Evolutionary conservation across 1,140 invertebrate genomes (phyloP).

Genomic region (Patella vulgata): DNA sequence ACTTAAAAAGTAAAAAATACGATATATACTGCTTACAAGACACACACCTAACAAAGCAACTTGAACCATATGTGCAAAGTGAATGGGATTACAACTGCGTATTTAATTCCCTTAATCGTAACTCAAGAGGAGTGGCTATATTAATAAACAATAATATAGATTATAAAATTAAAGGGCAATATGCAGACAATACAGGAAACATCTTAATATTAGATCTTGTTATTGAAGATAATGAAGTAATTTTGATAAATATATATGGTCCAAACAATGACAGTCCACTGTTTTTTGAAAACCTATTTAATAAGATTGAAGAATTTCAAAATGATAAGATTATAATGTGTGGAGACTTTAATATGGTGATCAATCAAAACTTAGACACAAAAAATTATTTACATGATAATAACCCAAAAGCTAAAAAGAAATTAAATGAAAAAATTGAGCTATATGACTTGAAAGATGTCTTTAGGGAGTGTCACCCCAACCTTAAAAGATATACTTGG

Average conservation of each 20-base stretch:
- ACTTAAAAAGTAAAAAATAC: background rate
- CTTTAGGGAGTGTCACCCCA: conserved; percentile 4
- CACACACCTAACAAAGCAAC: conserved; percentile 2
- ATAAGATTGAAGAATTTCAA: too few relatives aligned
- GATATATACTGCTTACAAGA: conserved; percentile 6
- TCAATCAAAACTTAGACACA: conserved; percentile 8
- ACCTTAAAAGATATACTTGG: too few relatives aligned
- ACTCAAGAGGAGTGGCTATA: too few relatives aligned
- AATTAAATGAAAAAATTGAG: too few relatives aligned
- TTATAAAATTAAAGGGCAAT: conserved; percentile 8
- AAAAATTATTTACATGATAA: conserved; percentile 15
- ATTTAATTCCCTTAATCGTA: conserved; percentile 18
- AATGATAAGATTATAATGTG: too few relatives aligned
- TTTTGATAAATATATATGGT: conserved; percentile 15
- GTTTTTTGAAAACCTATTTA: too few relatives aligned
- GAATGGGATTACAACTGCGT: conserved; percentile 20
- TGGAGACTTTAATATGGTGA: conserved; percentile 18
- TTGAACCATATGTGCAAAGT: too few relatives aligned
- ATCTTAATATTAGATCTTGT: conserved; percentile 13
- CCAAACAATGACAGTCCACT: conserved; percentile 18
- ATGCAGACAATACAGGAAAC: conserved; percentile 7
- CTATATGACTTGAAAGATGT: too few relatives aligned
- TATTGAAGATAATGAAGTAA: conserved; percentile 1
- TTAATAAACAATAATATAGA: conserved; percentile 23
- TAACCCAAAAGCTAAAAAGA: conserved; percentile 7